Evolutionary conservation across 53 echinoderm and acorn worm species (phyloP).

Genomic region (Echinometra lucunter): DNA sequence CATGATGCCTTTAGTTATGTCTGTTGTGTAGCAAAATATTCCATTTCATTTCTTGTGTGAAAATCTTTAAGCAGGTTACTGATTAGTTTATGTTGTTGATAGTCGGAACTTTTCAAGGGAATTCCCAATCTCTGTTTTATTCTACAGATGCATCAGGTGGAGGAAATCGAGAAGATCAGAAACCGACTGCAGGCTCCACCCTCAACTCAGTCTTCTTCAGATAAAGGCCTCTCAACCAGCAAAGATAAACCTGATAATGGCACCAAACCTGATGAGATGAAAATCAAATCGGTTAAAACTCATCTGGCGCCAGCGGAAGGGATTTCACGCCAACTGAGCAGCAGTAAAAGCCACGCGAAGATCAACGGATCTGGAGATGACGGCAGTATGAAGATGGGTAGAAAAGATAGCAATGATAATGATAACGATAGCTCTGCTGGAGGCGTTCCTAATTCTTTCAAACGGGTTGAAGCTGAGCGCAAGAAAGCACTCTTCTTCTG

Average conservation of each 20-base stretch:
- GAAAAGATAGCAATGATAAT: background rate
- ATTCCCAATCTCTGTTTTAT: background rate
- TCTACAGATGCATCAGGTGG: constrained; percentile 38
- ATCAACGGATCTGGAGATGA: background rate
- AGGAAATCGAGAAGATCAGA: constrained; percentile 40
- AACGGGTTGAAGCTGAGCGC: constrained; percentile 67
- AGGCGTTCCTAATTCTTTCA: constrained; percentile 36
- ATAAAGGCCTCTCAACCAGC: background rate
- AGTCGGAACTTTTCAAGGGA: too few species aligned
- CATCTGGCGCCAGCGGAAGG: background rate
- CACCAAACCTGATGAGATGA: background rate
- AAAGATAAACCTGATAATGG: background rate
- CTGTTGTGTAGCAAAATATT: too few species aligned
- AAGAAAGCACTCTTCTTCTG: constrained; percentile 74
- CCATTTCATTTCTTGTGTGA: too few species aligned
- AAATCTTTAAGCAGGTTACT: too few species aligned
- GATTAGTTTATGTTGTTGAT: too few species aligned
- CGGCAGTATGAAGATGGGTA: background rate
- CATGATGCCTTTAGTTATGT: too few species aligned
- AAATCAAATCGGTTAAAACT: background rate
- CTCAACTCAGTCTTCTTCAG: background rate
- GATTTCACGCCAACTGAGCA: background rate
- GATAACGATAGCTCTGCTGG: background rate
- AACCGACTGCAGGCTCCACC: background rate
- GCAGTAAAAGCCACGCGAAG: background rate